Evolutionary conservation across 1,140 invertebrate genomes (phyloP), one percentile per base, ranked within the genome.

Genomic region (Drosophila elegans): DNA sequence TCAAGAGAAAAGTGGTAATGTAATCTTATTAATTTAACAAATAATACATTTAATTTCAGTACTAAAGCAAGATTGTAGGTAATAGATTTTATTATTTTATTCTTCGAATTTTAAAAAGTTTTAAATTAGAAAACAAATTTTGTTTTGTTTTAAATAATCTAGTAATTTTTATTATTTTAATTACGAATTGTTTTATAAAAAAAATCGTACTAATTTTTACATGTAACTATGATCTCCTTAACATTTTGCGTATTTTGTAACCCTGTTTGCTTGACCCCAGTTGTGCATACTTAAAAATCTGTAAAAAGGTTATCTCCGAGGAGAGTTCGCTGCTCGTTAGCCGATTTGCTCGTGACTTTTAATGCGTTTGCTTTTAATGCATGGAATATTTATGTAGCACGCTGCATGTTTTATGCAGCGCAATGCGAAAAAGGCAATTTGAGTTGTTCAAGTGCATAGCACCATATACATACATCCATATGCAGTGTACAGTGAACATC

Each of bases 281-380:
- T 36, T 62, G 60, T 62, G 27, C 16, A 62, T 34, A 42, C 60
- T 44, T 71, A 71, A 73, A 60, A 57, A 66, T 77, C 62, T 61
- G 74, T 77, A 80, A 86, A 85, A 88, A 68, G 82, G 79, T 79
- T 85, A 85, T 85, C 61, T 78, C 68, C 21, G 63, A 83, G 80
- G 72, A 73, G 66, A 45, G 67, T 72, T 69, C 63, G 52, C 67
- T 27, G 67, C 67, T 71, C 41, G 69, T 51, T 61, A 72, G 55
- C 39, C 67, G 66, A 62, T 71, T 69, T 68, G 68, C 71, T 73
- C 49, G 74, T 51, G 69, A 72, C 56, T 68, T 82, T 86, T 82
- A 86, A 88, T 82, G 79, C 81, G 57, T 76, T 81, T 49, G 73
- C 83, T 76, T 77, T 76, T 76, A 76, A 76, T 76, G 73, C 62